phyloP scores from a whole-genome alignment of 2,797 vertebrate genomes.

The Hydrolagus colliei region DNA sequence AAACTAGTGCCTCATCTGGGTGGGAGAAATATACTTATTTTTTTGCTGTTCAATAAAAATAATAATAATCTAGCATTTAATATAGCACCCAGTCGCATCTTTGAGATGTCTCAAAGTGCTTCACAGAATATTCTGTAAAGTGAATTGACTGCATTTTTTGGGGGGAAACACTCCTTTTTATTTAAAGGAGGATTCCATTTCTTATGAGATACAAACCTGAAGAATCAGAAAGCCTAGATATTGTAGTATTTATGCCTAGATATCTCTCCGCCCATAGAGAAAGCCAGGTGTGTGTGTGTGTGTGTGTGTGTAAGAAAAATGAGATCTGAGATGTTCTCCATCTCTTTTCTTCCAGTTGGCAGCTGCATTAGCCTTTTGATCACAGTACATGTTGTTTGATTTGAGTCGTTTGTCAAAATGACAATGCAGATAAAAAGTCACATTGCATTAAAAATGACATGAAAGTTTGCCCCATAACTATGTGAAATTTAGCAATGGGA shows the following conservation, averaged over 20 bases:
- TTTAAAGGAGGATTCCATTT: not conserved
- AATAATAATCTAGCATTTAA: no score
- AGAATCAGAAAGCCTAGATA: not conserved
- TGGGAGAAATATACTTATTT: no score
- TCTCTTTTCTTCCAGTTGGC: slow-evolving; percentile 22
- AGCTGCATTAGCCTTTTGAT: slow-evolving; percentile 30
- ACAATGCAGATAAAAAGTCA: slow-evolving; percentile 14
- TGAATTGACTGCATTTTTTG: no score
- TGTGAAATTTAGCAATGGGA: not conserved
- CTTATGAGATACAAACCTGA: not conserved
- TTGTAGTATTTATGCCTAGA: not conserved
- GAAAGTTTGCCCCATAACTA: not conserved
- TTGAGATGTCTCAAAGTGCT: no score
- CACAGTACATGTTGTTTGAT: slow-evolving; percentile 24
- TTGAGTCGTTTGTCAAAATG: slow-evolving; percentile 27
- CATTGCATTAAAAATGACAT: slow-evolving; percentile 13
- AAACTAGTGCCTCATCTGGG: no score
- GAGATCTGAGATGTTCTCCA: not conserved
- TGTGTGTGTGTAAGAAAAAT: not conserved
- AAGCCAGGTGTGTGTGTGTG: not conserved
- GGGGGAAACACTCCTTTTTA: no score
- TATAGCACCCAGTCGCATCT: no score
- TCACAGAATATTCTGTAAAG: no score
- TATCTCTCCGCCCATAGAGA: not conserved
- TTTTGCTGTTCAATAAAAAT: no score